Percentiles rank a stretch among this genome's conserved stretches.
phyloP scores from a whole-genome alignment of 2,113 vertebrate species.

The Eolophus roseicapilla region DNA sequence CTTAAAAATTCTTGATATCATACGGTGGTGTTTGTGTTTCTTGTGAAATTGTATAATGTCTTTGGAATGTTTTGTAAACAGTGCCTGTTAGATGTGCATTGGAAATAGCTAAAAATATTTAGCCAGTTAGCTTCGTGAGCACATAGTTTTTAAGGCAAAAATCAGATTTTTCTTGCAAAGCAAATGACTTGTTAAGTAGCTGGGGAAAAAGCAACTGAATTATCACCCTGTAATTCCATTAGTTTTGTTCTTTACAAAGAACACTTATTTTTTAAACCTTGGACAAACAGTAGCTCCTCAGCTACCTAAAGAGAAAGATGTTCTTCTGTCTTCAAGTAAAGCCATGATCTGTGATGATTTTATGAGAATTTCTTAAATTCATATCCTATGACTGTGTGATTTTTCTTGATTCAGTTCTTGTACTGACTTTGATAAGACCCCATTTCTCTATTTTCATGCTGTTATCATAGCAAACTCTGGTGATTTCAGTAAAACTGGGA shows the following conservation, averaged over 20 bases:
- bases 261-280: not conserved
- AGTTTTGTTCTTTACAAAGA: not conserved
- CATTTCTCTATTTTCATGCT: not conserved
- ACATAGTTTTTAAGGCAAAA: not conserved
- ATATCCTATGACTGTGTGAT: accelerated
- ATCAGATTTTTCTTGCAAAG: not conserved
- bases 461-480: not conserved
- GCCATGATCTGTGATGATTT: not conserved
- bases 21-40: not conserved
- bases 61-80: not conserved
- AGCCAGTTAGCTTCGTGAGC: not conserved
- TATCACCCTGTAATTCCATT: not conserved
- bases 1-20: not conserved
- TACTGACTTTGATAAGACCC: not conserved
- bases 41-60: not conserved
- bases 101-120: not conserved
- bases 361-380: not conserved
- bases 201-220: not conserved
- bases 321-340: not conserved
- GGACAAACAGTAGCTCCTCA: not conserved
- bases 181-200: not conserved
- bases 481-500: not conserved
- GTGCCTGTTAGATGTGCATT: not conserved
- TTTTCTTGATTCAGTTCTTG: not conserved
- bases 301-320: not conserved